Conservation (phyloP, 2,888 invertebrate genomes). For the Athripsodes cinereus region DNA sequence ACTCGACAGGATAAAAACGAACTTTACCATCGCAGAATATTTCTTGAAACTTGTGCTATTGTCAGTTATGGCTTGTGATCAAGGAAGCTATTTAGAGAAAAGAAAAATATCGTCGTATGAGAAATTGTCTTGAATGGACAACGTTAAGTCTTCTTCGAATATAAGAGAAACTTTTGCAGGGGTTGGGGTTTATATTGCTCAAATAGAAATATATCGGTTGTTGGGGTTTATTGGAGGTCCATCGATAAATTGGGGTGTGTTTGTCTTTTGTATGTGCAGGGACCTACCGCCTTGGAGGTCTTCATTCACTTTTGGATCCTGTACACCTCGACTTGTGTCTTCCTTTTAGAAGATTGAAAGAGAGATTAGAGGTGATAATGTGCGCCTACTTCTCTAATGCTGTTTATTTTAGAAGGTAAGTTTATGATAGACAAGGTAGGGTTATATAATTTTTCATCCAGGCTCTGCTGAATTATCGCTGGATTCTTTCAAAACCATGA, state of each 20-base stretch:
- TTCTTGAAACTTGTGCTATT: slow-evolving; percentile 4
- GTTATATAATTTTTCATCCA: not conserved
- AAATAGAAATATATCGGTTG: slow-evolving; percentile 1
- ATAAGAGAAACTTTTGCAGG: not conserved
- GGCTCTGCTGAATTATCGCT: not conserved
- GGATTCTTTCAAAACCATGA: too few species aligned
- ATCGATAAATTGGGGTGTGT: slow-evolving; percentile 41
- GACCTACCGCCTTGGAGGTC: slow-evolving; percentile 32
- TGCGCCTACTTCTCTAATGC: not conserved
- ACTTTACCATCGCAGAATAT: too few species aligned
- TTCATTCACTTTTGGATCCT: slow-evolving; percentile 2
- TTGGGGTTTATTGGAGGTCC: slow-evolving; percentile 12
- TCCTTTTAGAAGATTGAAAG: slow-evolving; percentile 18
- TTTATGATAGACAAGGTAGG: not conserved
- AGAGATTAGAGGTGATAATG: slow-evolving; percentile 3
- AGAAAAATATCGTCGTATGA: not conserved
- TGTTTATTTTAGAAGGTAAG: slow-evolving; percentile 4
- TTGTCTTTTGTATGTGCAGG: slow-evolving; percentile 53
- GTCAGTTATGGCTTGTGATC: not conserved
- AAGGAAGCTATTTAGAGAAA: not conserved
- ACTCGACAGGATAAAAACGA: too few species aligned
- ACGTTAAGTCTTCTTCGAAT: not conserved
- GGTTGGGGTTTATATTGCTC: slow-evolving; percentile 7
- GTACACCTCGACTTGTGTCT: slow-evolving; percentile 13
- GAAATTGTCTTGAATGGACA: not conserved